Base-by-base conservation (phyloP, 1,140 invertebrate genomes). In the Drosophila oshimai region DNA sequence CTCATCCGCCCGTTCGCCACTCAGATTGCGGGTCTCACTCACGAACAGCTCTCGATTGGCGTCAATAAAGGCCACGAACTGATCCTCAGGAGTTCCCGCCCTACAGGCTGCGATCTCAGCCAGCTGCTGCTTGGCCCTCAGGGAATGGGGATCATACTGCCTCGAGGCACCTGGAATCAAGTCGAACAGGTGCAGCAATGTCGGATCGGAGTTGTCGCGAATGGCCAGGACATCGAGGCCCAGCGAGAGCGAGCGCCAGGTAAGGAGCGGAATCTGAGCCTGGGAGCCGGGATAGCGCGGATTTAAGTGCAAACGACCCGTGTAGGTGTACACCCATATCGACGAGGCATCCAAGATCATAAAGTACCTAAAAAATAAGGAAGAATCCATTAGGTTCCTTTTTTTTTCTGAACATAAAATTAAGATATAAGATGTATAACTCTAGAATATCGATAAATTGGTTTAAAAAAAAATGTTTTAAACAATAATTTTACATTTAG, bases 251-350 rank as follows among this genome's bases (percentile, higher is more conserved):
- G 94, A 95, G 17, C 94, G 93, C 49, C 93, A 92, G 91, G 95
- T 95, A n/a, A 91, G 89, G 36, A 89, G 10, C 0, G 84, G 73
- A 20, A 93, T 88, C 36, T 92, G 90, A 0, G 90, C 87, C 42
- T 83, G 81, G 31, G 88, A 90, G 45, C 95, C 95, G 12, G 94
- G 94, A 94, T 95, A 98, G 75, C 94, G 94, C 4, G 96, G 96
- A 74, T 93, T 93, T 42, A 94, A 93, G n/a, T 96, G 90, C 46
- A 96, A 89, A 50, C 96, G 92, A 1, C 97, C 97, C 80, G 98
- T 96, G 86, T 98, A 98, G 44, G 94, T 96, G 87, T 97, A 97
- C 0, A 98, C 91, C 80, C 94, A 94, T 13, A 97, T 91, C 18
- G 93, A 92, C 17, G 92, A 92, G 69, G 93, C 94, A 88, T 98